A percentile compares a stretch with the other conserved stretches of the same genome.
Evolutionary conservation across 2,113 vertebrate genomes (phyloP).

Genomic region (Redunca redunca): DNA sequence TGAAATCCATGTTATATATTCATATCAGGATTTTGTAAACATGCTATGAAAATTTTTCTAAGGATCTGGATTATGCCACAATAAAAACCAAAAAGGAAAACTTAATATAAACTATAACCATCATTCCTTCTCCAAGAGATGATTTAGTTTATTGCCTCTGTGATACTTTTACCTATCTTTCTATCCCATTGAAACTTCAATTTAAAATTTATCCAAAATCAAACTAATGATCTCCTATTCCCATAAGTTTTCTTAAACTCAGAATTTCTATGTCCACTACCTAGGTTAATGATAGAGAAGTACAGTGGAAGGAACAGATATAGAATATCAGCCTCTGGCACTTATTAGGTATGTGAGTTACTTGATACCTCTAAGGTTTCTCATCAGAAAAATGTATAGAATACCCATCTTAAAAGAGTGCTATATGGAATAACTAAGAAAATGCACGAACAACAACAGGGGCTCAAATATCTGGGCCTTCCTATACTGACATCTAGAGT

Average conservation of each 20-base stretch:
- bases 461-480: background rate
- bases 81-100: constrained; percentile 32
- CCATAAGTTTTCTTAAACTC: background rate
- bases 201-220: background rate
- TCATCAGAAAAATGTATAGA: constrained; percentile 2
- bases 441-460: background rate
- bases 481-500: background rate
- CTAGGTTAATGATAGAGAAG: background rate
- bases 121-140: background rate
- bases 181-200: background rate
- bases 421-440: background rate
- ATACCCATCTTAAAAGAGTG: background rate
- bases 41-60: background rate
- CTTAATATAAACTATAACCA: background rate
- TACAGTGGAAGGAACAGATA: background rate
- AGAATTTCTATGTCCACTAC: background rate
- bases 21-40: background rate
- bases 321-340: background rate
- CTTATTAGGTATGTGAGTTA: background rate
- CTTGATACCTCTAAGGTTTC: background rate
- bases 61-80: background rate
- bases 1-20: background rate
- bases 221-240: background rate
- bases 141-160: background rate
- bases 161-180: constrained; percentile 10